Evolutionary conservation across 2,113 vertebrate species (phyloP), one percentile per base, ranked within the genome.

Genomic region (Bujurquina vittata): DNA sequence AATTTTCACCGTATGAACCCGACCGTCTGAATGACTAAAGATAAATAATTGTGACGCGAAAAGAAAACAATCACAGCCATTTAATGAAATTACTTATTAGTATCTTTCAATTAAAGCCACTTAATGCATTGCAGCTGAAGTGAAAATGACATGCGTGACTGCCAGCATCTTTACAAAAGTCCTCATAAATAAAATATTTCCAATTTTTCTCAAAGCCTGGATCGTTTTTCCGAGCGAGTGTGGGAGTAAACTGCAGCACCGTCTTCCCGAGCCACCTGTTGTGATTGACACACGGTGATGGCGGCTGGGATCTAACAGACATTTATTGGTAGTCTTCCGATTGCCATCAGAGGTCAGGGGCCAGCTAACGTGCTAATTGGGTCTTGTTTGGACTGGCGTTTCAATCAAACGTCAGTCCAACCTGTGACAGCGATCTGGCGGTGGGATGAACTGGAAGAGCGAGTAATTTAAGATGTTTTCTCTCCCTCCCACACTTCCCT

Each of bases 281-380:
- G 37, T 85, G 89, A 91, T 67, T 87, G 89, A 84, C 89, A 65
- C 73, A 10, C 2, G 15, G 57, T 7, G 73, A 79, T 57, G 26
- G 80, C 3, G 46, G 69, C 84, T 8, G 74, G 55, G 54, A 75
- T 81, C 58, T 77, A 86, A 72, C 84, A 60, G 84, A 90, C 89
- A 40, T 89, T 93, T 90, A 93, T 92, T 90, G 89, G 84, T 84
- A 77, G 85, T 86, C 86, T 87, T 92, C 89, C 91, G 85, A 80
- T 78, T 46, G 80, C 86, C 83, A 61, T 63, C 87, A 58, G 90
- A 89, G 89, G 87, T 90, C 82, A 63, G 80, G 17, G 63, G 82
- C 75, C 55, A 49, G 81, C 88, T 84, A 86, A 88, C 63, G 4
- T 55, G 17, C 89, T 92, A 91, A 92, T 93, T 92, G 81, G 87